Percentiles rank a stretch among this genome's conserved stretches.
Conservation (phyloP, 2,113 vertebrate genomes). For the Leucoraja erinaceus region DNA sequence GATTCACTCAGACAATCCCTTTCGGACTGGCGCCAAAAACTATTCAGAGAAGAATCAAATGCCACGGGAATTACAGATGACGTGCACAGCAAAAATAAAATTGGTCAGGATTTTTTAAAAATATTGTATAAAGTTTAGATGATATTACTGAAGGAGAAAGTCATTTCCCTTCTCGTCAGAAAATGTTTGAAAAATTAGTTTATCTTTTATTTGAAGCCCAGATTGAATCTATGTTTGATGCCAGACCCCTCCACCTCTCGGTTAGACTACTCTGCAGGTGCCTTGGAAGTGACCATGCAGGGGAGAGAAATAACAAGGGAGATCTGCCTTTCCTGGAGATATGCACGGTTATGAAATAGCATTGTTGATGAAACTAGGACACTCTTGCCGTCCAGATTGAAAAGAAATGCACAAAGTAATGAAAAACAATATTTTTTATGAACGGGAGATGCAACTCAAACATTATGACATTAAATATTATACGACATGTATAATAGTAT, state of each 20-base stretch:
- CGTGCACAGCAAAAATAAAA: background rate
- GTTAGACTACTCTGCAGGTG: background rate
- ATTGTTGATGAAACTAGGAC: background rate
- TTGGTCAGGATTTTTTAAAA: background rate
- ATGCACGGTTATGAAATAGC: background rate
- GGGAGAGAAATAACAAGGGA: background rate
- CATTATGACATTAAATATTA: background rate
- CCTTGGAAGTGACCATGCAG: background rate
- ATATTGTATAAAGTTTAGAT: background rate
- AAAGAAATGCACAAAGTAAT: background rate
- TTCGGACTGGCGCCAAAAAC: background rate
- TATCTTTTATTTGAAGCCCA: background rate
- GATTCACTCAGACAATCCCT: background rate
- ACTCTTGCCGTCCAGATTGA: background rate
- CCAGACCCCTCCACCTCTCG: background rate
- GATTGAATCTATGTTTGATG: background rate
- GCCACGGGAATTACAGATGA: background rate
- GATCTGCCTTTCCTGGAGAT: background rate
- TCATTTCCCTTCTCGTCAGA: background rate
- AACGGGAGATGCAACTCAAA: background rate
- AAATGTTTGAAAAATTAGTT: background rate
- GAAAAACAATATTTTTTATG: background rate
- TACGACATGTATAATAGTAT: no score
- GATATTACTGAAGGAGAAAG: background rate
- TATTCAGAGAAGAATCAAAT: background rate